Evolutionary conservation across 2,888 invertebrate species (phyloP).

Genomic region (Norana najaformis): DNA sequence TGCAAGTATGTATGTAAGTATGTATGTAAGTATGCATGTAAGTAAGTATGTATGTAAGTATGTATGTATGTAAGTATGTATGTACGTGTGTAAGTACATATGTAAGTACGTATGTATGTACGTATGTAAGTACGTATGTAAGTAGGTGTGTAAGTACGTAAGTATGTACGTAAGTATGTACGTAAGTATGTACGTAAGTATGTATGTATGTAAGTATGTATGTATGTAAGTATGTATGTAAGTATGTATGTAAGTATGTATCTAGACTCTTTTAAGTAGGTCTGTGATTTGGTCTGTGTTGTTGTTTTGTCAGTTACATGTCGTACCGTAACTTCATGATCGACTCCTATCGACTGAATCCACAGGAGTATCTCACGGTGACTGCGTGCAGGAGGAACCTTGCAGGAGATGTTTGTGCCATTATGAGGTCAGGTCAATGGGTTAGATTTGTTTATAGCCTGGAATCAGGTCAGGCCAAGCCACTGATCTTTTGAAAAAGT

Average conservation of each 20-base stretch:
- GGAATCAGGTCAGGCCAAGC: not conserved
- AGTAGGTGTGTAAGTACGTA: too few relatives aligned
- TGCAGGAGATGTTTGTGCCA: constrained; percentile 97
- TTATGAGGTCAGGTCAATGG: constrained; percentile 71
- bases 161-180: too few relatives aligned
- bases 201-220: not conserved
- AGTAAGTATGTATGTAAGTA: not conserved
- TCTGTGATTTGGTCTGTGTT: not conserved
- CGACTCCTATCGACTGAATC: constrained; percentile 84
- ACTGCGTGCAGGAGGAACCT: constrained; percentile 95
- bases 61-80: not conserved
- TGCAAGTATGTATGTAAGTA: not conserved
- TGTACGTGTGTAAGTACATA: not conserved
- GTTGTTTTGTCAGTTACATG: constrained; percentile 70
- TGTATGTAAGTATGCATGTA: not conserved
- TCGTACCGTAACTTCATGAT: constrained; percentile 99
- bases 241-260: not conserved
- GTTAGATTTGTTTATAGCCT: too few relatives aligned
- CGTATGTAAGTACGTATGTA: not conserved
- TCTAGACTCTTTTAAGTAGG: not conserved
- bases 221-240: not conserved
- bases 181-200: not conserved
- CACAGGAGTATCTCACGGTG: constrained; percentile 93
- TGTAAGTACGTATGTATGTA: not conserved
- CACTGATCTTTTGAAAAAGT: not conserved